Percentiles rank a stretch among this genome's conserved stretches.
phyloP scores from a whole-genome alignment of 2,113 vertebrate species.

The Atrichornis clamosus region DNA sequence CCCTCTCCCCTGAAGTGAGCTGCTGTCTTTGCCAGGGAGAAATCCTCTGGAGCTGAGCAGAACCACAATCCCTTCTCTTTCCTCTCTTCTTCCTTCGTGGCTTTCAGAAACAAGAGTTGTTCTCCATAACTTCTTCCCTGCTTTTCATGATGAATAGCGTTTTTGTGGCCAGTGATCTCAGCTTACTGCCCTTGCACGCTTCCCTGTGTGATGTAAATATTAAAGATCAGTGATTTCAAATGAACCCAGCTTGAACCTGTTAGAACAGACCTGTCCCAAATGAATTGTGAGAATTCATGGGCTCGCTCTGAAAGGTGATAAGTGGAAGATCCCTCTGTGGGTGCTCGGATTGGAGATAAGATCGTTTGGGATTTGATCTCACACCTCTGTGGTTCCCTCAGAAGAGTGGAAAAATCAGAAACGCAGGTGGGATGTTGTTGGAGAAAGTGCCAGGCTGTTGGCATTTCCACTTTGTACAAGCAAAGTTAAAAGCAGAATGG shows the following conservation, averaged over 20 bases:
- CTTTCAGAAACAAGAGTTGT: background rate
- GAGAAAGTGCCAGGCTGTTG: background rate
- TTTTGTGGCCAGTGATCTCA: constrained; percentile 11
- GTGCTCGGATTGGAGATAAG: background rate
- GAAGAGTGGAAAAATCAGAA: background rate
- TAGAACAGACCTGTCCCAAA: constrained; percentile 8
- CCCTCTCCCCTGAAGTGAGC: background rate
- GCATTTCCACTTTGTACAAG: background rate
- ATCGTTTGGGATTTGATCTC: background rate
- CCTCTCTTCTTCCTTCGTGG: background rate
- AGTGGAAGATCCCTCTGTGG: background rate
- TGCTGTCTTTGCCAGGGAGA: background rate
- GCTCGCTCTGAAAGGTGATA: background rate
- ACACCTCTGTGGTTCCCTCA: background rate
- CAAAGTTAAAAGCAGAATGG: background rate
- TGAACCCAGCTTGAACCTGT: constrained; percentile 1
- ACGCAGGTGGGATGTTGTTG: background rate
- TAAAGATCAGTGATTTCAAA: constrained; percentile 8
- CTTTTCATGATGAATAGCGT: background rate
- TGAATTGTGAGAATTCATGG: constrained; percentile 26
- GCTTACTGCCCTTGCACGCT: background rate
- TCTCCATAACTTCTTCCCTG: background rate
- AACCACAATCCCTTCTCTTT: background rate
- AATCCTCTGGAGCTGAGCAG: background rate
- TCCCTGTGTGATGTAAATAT: constrained; percentile 36